phyloP scores from a whole-genome alignment of 2,888 invertebrate species.

The Criorhina ranunculi region DNA sequence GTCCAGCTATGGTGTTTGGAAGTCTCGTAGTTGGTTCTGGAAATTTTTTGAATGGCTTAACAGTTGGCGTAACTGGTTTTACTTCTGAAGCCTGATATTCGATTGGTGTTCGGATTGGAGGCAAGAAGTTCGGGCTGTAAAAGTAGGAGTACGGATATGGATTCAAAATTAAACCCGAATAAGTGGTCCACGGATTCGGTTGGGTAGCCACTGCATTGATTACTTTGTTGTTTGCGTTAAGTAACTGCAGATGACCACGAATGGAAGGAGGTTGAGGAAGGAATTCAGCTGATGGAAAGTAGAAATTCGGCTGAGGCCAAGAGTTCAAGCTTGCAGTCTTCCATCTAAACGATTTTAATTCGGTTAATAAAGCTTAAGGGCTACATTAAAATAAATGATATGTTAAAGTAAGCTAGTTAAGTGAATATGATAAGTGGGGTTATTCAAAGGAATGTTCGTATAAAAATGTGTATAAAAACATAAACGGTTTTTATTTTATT shows the following conservation, averaged over 20 bases:
- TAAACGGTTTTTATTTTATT: not conserved
- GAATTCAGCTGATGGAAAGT: conserved; percentile 45
- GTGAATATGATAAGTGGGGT: not conserved
- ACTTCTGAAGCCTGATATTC: conserved; percentile 10
- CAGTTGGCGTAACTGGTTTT: conserved; percentile 43
- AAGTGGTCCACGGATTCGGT: conserved; percentile 33
- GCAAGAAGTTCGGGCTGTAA: conserved; percentile 49
- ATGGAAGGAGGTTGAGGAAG: conserved; percentile 28
- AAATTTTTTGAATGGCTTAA: conserved; percentile 75
- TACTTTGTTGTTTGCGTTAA: conserved; percentile 30
- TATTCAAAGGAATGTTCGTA: not conserved
- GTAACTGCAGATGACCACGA: conserved; percentile 26
- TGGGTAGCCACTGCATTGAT: conserved; percentile 17
- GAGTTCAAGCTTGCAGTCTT: conserved; percentile 80
- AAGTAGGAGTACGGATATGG: conserved; percentile 63
- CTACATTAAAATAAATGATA: not conserved
- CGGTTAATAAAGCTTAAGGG: conserved; percentile 53
- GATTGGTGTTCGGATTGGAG: conserved; percentile 6
- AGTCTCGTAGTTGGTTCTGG: conserved; percentile 79
- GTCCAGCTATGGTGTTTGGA: conserved; percentile 59
- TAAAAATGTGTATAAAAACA: not conserved
- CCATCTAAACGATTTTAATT: conserved; percentile 79
- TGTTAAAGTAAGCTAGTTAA: not conserved
- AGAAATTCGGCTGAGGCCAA: conserved; percentile 79
- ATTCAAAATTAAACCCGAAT: conserved; percentile 49